A percentile compares a stretch with the other conserved stretches of the same genome.
Evolutionary conservation across 2,888 invertebrate species (phyloP).

Genomic region (Rhagium mordax): DNA sequence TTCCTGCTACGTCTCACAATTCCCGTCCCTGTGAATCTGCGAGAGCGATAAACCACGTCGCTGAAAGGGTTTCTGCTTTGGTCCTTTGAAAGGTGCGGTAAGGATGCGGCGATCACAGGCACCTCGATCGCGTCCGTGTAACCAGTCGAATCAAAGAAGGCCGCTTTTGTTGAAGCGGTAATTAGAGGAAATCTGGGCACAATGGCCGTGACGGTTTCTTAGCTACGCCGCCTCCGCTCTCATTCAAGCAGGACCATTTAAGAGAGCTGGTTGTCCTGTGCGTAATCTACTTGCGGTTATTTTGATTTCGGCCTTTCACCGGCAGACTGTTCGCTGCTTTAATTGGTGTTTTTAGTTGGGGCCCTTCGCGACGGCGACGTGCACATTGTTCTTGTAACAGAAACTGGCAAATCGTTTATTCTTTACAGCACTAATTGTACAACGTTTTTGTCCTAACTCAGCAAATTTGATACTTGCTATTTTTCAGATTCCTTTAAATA

Average conservation of each 20-base stretch:
- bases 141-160: constrained; percentile 52
- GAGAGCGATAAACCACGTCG: constrained; percentile 37
- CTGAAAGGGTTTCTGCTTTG: neutral
- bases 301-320: constrained; percentile 6
- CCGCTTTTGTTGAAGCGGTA: constrained; percentile 55
- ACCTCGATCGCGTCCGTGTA: constrained; percentile 49
- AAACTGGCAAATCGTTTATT: neutral
- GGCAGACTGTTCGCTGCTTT: neutral
- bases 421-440: no score
- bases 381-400: neutral
- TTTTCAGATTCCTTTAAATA: no score
- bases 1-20: neutral
- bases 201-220: constrained; percentile 49
- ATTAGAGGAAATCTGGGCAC: constrained; percentile 58
- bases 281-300: constrained; percentile 38
- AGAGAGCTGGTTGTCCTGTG: constrained; percentile 29
- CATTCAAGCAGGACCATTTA: constrained; percentile 42
- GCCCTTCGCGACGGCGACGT: neutral
- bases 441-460: no score
- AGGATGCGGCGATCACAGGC: constrained; percentile 44
- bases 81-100: constrained; percentile 33
- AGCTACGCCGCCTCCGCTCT: constrained; percentile 46
- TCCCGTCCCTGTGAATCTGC: constrained; percentile 32
- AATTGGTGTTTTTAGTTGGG: constrained; percentile 13
- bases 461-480: no score